A percentile compares a stretch with the other conserved stretches of the same genome.
phyloP scores from a whole-genome alignment of 2,797 vertebrate species.

The Erithacus rubecula region DNA sequence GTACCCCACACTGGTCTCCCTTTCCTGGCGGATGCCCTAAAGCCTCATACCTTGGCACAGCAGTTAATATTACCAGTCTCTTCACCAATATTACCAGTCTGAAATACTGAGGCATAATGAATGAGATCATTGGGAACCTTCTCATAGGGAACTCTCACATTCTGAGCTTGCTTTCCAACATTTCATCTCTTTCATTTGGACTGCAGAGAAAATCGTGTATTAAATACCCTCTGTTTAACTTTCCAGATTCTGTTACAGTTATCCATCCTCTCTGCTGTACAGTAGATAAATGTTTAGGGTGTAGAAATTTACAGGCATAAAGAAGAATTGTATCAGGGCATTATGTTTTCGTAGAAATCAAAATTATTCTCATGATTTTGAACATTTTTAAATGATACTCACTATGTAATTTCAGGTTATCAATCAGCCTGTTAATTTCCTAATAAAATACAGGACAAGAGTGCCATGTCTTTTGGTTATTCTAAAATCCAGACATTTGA shows the following conservation, averaged over 20 bases:
- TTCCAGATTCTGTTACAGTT: neutral
- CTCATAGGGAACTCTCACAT: neutral
- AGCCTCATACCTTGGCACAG: neutral
- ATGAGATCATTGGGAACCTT: neutral
- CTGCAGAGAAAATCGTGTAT: neutral
- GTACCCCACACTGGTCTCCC: neutral
- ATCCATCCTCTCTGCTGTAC: conserved; percentile 19
- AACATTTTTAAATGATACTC: conserved; percentile 39
- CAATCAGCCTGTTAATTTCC: conserved; percentile 64
- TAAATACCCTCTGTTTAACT: neutral
- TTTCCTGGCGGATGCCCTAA: neutral
- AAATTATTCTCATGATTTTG: conserved; percentile 46
- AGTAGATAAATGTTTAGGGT: neutral
- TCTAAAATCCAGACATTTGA: neutral
- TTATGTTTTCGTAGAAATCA: conserved; percentile 65
- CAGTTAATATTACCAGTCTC: neutral
- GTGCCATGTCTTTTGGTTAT: conserved; percentile 8
- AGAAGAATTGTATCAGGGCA: conserved; percentile 58
- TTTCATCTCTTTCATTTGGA: conserved; percentile 38
- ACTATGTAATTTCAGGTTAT: conserved; percentile 60
- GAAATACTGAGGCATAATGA: neutral
- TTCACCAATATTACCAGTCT: neutral
- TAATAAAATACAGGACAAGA: conserved; percentile 71
- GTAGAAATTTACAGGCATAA: conserved; percentile 30
- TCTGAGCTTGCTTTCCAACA: neutral